phyloP scores from a whole-genome alignment of 30 jellyfish, hydroid and myxozoan species.

The Calvadosia cruxmelitensis region DNA sequence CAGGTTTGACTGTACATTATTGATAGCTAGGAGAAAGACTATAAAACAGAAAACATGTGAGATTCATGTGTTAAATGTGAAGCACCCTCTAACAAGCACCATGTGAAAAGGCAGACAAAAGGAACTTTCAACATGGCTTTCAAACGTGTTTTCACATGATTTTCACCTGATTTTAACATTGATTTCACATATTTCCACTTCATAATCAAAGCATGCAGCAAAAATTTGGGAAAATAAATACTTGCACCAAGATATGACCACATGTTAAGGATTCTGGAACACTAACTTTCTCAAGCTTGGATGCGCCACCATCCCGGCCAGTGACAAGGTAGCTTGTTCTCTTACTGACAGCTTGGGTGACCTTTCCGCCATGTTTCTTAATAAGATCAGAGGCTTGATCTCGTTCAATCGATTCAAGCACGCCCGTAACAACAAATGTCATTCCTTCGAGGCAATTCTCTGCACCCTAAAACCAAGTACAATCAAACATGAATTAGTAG shows the following conservation, averaged over 20 bases:
- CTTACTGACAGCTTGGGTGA: constrained; percentile 75
- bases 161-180: too few species aligned
- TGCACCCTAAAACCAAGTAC: constrained; percentile 47
- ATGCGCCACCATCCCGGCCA: constrained; percentile 92
- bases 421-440: constrained; percentile 90
- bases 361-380: constrained; percentile 87
- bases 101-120: too few species aligned
- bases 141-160: too few species aligned
- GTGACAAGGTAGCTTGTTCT: constrained; percentile 63
- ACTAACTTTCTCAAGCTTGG: constrained; percentile 71
- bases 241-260: background rate
- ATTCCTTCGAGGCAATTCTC: constrained; percentile 80
- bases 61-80: too few species aligned
- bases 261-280: too few species aligned
- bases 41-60: too few species aligned
- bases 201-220: too few species aligned
- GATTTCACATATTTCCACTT: too few species aligned
- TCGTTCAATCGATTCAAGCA: constrained; percentile 86
- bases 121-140: too few species aligned
- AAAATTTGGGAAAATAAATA: background rate
- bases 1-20: too few species aligned
- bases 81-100: too few species aligned
- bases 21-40: too few species aligned
- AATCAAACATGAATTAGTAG: background rate
- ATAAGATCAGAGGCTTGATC: constrained; percentile 64